Evolutionary conservation across 2,113 vertebrate genomes (phyloP), one percentile per base, ranked within the genome.

Genomic region (Ptilorrhoa leucosticta): DNA sequence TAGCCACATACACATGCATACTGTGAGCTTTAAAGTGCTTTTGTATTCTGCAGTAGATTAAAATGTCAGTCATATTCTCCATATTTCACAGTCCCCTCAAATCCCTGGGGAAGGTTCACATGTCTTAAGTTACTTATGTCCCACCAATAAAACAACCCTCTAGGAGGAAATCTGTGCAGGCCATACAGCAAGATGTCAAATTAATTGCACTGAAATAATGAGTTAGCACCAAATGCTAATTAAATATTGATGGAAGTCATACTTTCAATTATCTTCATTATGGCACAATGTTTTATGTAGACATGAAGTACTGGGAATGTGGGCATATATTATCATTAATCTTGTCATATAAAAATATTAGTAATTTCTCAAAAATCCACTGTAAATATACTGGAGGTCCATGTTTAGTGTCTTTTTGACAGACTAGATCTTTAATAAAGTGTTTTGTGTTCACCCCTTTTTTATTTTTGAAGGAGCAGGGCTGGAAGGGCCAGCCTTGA

Each of bases 161-260:
- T 45, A 92, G 96, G 95, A 95, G 95, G 93, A 97, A 97, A 97
- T 96, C 95, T 98, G 96, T 70, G 96, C 94, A 79, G 84, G 77
- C 96, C 76, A 18, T 96, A 63, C 65, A 97, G 92, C 94, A 96
- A 97, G 96, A 97, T 96, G 97, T 96, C 97, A 98, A 98, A 98
- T 97, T 97, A 98, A 98, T 98, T 97, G 98, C 97, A 96, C 93
- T 0, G 4, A 98, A 98, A 97, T 98, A 98, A 98, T 98, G 97
- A 98, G 94, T 97, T 98, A 98, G 97, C 77, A 94, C 96, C 95
- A 97, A 98, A 97, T 97, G 95, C 97, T 98, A 98, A 98, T 98
- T 98, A 98, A 98, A 98, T 98, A 98, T 98, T 98, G 97, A 98
- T 98, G 97, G 78, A 98, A 98, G 94, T 97, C 97, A 96, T 97